These are phyloP conservation scores for Tachina grossa DNA, from an alignment of 2,888 invertebrate species.

Conservation along the genomic window DNA sequence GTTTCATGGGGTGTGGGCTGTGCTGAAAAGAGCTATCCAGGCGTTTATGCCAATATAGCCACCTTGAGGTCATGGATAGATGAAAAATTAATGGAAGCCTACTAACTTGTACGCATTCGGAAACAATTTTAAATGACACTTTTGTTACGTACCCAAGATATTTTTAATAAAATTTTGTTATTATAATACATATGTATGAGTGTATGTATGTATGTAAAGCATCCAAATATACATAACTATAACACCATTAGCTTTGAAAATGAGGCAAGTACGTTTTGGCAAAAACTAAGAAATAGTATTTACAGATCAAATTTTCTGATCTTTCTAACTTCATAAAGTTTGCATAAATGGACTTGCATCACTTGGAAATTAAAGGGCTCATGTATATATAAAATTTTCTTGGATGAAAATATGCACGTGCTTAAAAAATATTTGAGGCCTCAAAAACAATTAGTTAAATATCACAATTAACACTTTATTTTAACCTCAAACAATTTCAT, in stretches of 20 bases:
- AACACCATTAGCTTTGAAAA: too few relatives aligned
- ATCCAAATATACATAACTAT: too few relatives aligned
- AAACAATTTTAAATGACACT: background rate
- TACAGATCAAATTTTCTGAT: too few relatives aligned
- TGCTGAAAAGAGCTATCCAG: slow-evolving; percentile 77
- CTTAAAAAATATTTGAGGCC: slow-evolving; percentile 17
- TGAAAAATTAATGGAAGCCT: slow-evolving; percentile 51
- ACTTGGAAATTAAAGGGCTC: too few relatives aligned
- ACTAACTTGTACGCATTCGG: slow-evolving; percentile 13
- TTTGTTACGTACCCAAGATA: background rate
- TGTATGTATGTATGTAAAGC: too few relatives aligned
- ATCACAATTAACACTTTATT: slow-evolving; percentile 69
- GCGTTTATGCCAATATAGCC: slow-evolving; percentile 77
- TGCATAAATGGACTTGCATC: too few relatives aligned
- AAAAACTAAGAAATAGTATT: too few relatives aligned
- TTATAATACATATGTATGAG: background rate
- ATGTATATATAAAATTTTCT: background rate
- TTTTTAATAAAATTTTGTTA: background rate
- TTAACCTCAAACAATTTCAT: slow-evolving; percentile 70
- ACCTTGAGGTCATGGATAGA: slow-evolving; percentile 77
- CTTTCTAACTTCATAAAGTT: too few relatives aligned
- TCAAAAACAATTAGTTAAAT: slow-evolving; percentile 61
- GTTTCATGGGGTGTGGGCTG: slow-evolving; percentile 80
- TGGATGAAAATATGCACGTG: background rate
- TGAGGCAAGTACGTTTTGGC: too few relatives aligned